phyloP scores from a whole-genome alignment of 2,888 invertebrate genomes.

The Lasioglossum oenotherae region DNA sequence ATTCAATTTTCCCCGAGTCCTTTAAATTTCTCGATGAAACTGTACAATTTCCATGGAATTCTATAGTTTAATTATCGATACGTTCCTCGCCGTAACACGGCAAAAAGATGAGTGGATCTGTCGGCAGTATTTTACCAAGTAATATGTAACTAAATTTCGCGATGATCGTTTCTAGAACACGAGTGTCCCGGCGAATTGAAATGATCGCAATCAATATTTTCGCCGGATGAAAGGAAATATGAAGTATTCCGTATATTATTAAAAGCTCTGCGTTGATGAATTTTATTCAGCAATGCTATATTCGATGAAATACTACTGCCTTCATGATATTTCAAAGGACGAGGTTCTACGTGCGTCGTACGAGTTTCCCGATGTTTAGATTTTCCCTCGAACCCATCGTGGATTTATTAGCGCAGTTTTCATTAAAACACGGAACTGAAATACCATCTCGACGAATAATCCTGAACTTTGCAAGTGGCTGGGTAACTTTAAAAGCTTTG shows the following conservation, averaged over 20 bases:
- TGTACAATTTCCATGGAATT: background rate
- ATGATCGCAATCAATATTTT: background rate
- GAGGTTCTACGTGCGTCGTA: too few relatives aligned
- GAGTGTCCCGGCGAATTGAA: background rate
- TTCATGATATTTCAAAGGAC: background rate
- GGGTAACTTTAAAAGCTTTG: background rate
- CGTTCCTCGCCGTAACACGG: background rate
- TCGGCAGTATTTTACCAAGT: background rate
- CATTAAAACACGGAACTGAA: background rate
- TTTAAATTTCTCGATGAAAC: background rate
- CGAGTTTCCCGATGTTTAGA: background rate
- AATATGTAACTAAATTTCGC: background rate
- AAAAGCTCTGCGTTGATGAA: too few relatives aligned
- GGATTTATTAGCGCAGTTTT: background rate
- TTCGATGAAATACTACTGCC: background rate
- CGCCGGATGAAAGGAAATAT: background rate
- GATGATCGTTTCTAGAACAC: background rate
- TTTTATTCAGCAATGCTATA: background rate
- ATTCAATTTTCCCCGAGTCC: background rate
- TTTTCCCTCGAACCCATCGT: background rate
- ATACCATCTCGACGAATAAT: background rate
- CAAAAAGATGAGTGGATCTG: too few relatives aligned
- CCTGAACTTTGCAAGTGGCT: background rate
- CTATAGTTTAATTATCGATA: background rate
- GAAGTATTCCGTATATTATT: background rate